phyloP scores from a whole-genome alignment of 2,888 invertebrate species.

The Tinea semifulvella region DNA sequence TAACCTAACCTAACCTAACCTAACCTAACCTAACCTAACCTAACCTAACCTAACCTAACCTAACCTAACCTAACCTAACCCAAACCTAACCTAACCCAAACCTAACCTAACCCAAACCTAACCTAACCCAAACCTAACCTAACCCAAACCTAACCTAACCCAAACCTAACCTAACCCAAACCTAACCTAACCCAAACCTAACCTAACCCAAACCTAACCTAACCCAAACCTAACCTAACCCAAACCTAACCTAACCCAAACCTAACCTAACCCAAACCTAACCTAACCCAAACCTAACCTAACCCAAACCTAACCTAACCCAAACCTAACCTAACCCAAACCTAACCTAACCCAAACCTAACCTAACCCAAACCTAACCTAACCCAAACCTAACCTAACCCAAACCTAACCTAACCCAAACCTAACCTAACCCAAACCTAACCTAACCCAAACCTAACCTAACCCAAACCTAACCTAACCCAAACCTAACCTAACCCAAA shows the following conservation, averaged over 20 bases:
- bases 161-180: conserved; percentile 16
- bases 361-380: conserved; percentile 19
- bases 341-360: conserved; percentile 23
- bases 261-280: conserved; percentile 18
- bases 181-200: conserved; percentile 19
- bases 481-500: too few species aligned
- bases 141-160: conserved; percentile 14
- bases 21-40: conserved; percentile 26
- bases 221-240: too few species aligned
- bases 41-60: conserved; percentile 25
- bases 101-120: conserved; percentile 20
- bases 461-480: background rate
- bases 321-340: conserved; percentile 21
- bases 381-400: conserved; percentile 16
- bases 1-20: conserved; percentile 22
- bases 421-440: conserved; percentile 7
- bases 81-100: conserved; percentile 22
- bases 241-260: too few species aligned
- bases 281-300: conserved; percentile 18
- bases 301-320: conserved; percentile 21
- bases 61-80: conserved; percentile 23
- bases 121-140: conserved; percentile 23
- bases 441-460: background rate
- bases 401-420: conserved; percentile 20
- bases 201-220: too few species aligned